Evolutionary conservation across 2,797 vertebrate species (phyloP).

Genomic region (Avahi laniger): DNA sequence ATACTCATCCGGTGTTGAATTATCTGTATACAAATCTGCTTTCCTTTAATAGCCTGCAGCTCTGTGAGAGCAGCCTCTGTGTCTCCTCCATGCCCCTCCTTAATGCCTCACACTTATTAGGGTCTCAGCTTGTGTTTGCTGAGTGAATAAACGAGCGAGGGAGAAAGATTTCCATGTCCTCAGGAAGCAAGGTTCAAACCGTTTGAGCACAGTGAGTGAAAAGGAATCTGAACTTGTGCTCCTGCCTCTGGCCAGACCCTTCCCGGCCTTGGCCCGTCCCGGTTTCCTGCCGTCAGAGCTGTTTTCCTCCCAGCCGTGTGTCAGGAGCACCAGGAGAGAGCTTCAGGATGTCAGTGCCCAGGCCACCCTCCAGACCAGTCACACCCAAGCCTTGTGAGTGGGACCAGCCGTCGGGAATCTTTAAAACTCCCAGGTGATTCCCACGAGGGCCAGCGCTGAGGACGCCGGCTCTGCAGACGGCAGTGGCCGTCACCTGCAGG

Average conservation of each 20-base stretch:
- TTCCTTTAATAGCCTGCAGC: not conserved
- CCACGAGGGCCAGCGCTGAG: not conserved
- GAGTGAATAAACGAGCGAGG: not conserved
- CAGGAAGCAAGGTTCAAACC: not conserved
- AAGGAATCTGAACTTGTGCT: not conserved
- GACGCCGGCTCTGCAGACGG: not conserved
- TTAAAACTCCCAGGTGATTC: not conserved
- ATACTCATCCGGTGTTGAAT: not conserved
- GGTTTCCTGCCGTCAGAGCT: not conserved
- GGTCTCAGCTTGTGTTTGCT: not conserved
- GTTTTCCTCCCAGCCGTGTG: not conserved
- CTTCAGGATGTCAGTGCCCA: not conserved
- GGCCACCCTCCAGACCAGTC: not conserved
- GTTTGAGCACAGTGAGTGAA: not conserved
- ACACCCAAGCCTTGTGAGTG: not conserved
- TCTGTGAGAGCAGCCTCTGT: not conserved
- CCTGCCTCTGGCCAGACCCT: accelerated
- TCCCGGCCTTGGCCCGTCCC: not conserved
- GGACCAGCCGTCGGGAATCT: not conserved
- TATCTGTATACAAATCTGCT: not conserved
- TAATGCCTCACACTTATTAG: not conserved
- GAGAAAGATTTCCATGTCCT: not conserved
- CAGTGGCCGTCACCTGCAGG: not conserved
- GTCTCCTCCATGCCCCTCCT: not conserved
- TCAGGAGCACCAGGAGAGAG: not conserved